Evolutionary conservation across 2,797 vertebrate genomes (phyloP).

Genomic region (Diplodus puntazzo): DNA sequence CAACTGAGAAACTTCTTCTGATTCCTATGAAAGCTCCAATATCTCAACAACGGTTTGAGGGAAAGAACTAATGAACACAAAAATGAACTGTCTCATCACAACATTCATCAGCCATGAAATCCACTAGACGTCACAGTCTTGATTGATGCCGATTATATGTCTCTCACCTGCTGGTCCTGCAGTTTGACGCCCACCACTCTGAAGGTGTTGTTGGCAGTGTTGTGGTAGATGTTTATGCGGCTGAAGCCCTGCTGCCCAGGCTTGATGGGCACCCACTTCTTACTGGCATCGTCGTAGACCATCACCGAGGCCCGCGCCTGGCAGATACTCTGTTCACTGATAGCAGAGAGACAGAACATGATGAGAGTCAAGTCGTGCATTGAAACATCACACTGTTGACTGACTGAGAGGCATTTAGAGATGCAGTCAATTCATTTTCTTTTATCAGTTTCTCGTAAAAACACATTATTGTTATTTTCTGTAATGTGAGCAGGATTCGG

Average conservation of each 20-base stretch:
- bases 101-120: neutral
- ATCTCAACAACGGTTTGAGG: neutral
- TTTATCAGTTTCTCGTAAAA: neutral
- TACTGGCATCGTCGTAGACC: slow-evolving; percentile 99
- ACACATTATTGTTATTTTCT: neutral
- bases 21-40: neutral
- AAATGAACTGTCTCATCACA: too few relatives aligned
- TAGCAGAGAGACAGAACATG: slow-evolving; percentile 1
- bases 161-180: slow-evolving; percentile 96
- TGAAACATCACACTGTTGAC: neutral
- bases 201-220: slow-evolving; percentile 88
- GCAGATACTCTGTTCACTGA: slow-evolving; percentile 99
- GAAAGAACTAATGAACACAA: too few relatives aligned
- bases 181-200: slow-evolving; percentile 98
- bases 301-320: slow-evolving; percentile 99
- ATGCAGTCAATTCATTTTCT: neutral
- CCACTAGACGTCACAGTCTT: neutral
- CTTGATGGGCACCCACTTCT: slow-evolving; percentile 99
- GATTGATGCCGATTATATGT: neutral
- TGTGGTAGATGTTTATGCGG: slow-evolving; percentile 99
- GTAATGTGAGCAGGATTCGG: neutral
- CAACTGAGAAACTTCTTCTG: neutral
- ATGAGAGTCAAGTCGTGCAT: neutral
- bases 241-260: slow-evolving; percentile 99
- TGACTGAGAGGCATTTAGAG: neutral